Percentiles rank a stretch among this genome's conserved stretches.
Conservation (phyloP, 2,888 invertebrate species). For the Papilio protenor region DNA sequence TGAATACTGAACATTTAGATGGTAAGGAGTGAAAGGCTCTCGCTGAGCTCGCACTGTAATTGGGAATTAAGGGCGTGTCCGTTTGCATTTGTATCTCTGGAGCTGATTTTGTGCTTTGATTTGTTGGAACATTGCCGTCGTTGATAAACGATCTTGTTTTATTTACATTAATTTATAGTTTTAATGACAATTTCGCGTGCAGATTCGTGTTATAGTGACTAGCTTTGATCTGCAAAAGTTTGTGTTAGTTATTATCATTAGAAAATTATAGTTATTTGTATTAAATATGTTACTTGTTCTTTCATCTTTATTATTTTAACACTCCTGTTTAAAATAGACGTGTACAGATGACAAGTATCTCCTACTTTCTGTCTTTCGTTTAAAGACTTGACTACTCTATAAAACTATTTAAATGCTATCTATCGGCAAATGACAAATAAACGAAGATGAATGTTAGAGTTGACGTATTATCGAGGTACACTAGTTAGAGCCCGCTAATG, state of each 20-base stretch:
- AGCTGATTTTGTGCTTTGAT: constrained; percentile 32
- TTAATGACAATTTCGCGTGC: not conserved
- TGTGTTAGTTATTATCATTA: not conserved
- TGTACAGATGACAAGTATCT: not conserved
- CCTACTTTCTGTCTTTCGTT: not conserved
- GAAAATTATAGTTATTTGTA: no score
- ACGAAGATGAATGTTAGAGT: constrained; percentile 30
- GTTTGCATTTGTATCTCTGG: constrained; percentile 16
- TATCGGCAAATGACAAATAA: constrained; percentile 16
- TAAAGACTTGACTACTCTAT: not conserved
- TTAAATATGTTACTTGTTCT: not conserved
- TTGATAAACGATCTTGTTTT: constrained; percentile 14
- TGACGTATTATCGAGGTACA: not conserved
- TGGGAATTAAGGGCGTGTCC: constrained; percentile 41
- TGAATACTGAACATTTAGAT: constrained; percentile 48
- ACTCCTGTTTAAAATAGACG: not conserved
- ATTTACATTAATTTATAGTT: not conserved
- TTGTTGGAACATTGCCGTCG: constrained; percentile 20
- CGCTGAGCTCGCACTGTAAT: constrained; percentile 31
- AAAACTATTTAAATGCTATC: no score
- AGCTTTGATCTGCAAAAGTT: not conserved
- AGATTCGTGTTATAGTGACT: not conserved
- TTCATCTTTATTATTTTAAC: not conserved
- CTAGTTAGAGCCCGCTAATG: constrained; percentile 27
- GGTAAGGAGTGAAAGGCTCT: constrained; percentile 47